Conservation (phyloP, 2,888 invertebrate genomes). For the Callinectes sapidus region DNA sequence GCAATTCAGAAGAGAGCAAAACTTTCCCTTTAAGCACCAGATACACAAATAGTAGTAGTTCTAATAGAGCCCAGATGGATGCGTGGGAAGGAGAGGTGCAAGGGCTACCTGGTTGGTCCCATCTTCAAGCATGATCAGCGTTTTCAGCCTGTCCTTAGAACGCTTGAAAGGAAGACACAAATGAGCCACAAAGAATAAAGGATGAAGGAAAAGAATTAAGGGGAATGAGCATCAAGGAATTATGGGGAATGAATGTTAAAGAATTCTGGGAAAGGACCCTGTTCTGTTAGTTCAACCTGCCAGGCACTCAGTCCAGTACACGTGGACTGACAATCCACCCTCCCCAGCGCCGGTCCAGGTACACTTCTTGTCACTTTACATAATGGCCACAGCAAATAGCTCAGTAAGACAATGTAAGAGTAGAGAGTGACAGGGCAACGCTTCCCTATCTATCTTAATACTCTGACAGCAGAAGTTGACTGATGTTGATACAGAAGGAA, state of each 20-base stretch:
- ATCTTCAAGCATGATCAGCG: conserved; percentile 69
- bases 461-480: no score
- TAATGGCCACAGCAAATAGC: no score
- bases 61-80: not conserved
- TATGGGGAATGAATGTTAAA: not conserved
- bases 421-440: no score
- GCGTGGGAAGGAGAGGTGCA: conserved; percentile 24
- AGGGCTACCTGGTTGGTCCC: conserved; percentile 70
- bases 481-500: no score
- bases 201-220: not conserved
- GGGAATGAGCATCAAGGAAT: not conserved
- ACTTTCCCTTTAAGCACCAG: conserved; percentile 32
- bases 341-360: no score
- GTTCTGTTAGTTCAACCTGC: not conserved
- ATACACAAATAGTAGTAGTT: not conserved
- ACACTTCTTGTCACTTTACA: no score
- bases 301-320: no score
- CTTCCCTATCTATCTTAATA: no score
- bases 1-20: conserved; percentile 13
- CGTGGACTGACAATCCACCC: no score
- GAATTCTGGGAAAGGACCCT: not conserved
- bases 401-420: no score
- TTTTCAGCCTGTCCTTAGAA: conserved; percentile 67
- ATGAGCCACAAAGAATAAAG: conserved; percentile 35
- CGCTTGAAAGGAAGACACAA: conserved; percentile 67